These are phyloP conservation scores for Yoshiicerus persimilis DNA, from an alignment of 1,140 invertebrate genomes.

Conservation along the genomic window DNA sequence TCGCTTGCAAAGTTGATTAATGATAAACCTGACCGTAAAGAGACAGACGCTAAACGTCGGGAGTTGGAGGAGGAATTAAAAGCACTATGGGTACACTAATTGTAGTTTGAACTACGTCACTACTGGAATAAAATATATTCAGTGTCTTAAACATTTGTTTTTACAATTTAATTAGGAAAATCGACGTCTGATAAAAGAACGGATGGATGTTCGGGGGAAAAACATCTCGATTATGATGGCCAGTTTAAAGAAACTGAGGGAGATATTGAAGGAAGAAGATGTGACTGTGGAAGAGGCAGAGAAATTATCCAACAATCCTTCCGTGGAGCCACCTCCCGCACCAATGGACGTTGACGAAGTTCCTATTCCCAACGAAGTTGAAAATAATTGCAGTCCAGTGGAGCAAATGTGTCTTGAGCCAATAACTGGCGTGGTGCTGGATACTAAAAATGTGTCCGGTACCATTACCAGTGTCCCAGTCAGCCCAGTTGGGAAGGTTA, in stretches of 20 bases:
- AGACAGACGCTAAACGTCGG: slow-evolving; percentile 73
- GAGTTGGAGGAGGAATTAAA: slow-evolving; percentile 74
- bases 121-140: neutral
- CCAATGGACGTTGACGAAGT: neutral
- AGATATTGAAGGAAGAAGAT: neutral
- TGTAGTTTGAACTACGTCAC: neutral
- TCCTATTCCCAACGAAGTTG: neutral
- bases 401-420: neutral
- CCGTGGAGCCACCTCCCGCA: neutral
- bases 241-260: neutral
- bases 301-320: neutral
- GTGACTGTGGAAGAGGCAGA: neutral
- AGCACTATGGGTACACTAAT: slow-evolving; percentile 58
- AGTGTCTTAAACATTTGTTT: neutral
- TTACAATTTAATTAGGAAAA: neutral
- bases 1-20: slow-evolving; percentile 85
- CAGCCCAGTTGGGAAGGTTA: neutral
- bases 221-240: neutral
- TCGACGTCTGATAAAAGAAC: neutral
- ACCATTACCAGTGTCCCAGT: neutral
- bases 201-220: neutral
- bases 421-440: neutral
- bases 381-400: neutral
- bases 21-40: slow-evolving; percentile 82
- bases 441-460: neutral